Percentiles rank a stretch among this genome's conserved stretches.
phyloP scores from a whole-genome alignment of 2,113 vertebrate species.

The Platysteira castanea region DNA sequence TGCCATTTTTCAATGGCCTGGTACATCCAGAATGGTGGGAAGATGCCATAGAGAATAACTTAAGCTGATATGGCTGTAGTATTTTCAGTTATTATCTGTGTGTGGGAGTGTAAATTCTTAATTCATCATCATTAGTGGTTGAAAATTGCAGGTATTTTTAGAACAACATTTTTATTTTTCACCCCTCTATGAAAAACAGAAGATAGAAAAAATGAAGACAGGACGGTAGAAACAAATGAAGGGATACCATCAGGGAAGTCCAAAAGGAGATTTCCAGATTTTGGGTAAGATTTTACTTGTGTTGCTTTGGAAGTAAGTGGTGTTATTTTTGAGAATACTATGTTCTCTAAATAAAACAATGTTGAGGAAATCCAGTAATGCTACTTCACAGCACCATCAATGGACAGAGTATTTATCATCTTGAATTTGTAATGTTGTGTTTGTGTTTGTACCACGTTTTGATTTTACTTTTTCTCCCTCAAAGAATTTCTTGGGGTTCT shows the following conservation, averaged over 20 bases:
- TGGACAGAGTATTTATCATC: background rate
- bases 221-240: constrained; percentile 72
- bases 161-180: background rate
- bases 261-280: constrained; percentile 90
- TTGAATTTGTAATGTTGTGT: background rate
- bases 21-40: background rate
- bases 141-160: background rate
- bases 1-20: background rate
- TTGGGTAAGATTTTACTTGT: constrained; percentile 76
- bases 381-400: background rate
- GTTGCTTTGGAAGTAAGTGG: background rate
- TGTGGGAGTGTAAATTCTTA: background rate
- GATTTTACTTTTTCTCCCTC: background rate
- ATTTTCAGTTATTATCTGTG: background rate
- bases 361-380: background rate
- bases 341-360: background rate
- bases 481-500: background rate
- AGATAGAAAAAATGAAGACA: constrained; percentile 76
- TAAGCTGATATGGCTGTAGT: background rate
- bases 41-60: background rate
- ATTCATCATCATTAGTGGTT: background rate
- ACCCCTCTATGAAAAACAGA: constrained; percentile 4
- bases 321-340: background rate
- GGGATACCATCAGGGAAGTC: constrained; percentile 75
- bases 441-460: background rate